A percentile compares a stretch with the other conserved stretches of the same genome.
Evolutionary conservation across 2,113 vertebrate genomes (phyloP).

Genomic region (Aptenodytes forsteri): DNA sequence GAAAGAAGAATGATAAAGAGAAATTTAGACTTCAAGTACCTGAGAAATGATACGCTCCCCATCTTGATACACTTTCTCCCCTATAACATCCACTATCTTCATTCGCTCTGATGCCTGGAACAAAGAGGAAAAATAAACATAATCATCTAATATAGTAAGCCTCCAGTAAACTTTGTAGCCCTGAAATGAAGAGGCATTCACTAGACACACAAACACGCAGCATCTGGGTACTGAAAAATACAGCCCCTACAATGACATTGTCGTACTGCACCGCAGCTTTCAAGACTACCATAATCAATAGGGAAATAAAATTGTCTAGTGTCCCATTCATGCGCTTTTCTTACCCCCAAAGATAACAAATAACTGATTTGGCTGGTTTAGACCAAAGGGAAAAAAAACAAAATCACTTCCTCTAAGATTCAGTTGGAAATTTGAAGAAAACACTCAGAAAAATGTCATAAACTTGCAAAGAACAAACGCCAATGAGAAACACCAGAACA

Average conservation of each 20-base stretch:
- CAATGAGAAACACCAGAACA: neutral
- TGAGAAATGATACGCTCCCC: conserved; percentile 94
- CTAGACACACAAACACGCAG: neutral
- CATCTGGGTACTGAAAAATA: neutral
- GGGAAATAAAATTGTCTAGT: neutral
- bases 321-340: neutral
- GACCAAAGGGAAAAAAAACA: neutral
- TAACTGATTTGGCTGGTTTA: neutral
- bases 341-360: neutral
- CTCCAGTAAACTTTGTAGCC: neutral
- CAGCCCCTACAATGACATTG: neutral
- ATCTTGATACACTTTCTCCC: conserved; percentile 87
- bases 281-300: neutral
- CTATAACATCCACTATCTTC: conserved; percentile 98
- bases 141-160: neutral
- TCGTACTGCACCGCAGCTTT: neutral
- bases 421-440: neutral
- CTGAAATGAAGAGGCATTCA: neutral
- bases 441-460: neutral
- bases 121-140: neutral
- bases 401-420: neutral
- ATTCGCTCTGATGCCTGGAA: conserved; percentile 89
- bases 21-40: conserved; percentile 68
- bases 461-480: neutral
- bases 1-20: neutral